Evolutionary conservation across 2,888 invertebrate species (phyloP).

Genomic region (Clunio marinus): DNA sequence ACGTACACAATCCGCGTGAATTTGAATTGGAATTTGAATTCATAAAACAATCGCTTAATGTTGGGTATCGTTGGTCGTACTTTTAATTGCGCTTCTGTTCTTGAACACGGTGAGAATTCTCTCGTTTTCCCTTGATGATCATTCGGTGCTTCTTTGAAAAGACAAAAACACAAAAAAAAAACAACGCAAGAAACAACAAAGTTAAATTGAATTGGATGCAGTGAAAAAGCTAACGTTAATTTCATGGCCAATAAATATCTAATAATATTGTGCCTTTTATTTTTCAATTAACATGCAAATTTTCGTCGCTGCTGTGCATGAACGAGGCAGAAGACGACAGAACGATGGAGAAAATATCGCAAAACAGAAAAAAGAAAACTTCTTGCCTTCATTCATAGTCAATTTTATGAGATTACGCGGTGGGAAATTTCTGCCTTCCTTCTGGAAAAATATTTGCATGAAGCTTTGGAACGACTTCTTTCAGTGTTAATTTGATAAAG

Average conservation of each 20-base stretch:
- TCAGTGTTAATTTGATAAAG: not conserved
- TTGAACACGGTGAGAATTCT: constrained; percentile 6
- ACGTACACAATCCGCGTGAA: not conserved
- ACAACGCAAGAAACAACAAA: not conserved
- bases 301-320: not conserved
- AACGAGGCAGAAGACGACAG: not conserved
- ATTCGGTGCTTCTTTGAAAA: not conserved
- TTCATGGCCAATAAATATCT: constrained; percentile 39
- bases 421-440: not conserved
- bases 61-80: not conserved
- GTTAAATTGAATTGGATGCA: not conserved
- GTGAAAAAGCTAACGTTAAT: no score
- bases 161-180: not conserved
- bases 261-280: constrained; percentile 37
- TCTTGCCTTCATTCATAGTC: not conserved
- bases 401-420: not conserved
- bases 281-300: constrained; percentile 38
- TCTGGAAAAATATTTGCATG: no score
- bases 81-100: not conserved
- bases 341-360: not conserved
- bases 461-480: not conserved
- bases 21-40: not conserved
- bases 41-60: not conserved
- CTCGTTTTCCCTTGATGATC: not conserved
- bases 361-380: not conserved